A percentile compares a stretch with the other conserved stretches of the same genome.
Evolutionary conservation across 2,888 invertebrate species (phyloP).

Genomic region (Phorcus lineatus): DNA sequence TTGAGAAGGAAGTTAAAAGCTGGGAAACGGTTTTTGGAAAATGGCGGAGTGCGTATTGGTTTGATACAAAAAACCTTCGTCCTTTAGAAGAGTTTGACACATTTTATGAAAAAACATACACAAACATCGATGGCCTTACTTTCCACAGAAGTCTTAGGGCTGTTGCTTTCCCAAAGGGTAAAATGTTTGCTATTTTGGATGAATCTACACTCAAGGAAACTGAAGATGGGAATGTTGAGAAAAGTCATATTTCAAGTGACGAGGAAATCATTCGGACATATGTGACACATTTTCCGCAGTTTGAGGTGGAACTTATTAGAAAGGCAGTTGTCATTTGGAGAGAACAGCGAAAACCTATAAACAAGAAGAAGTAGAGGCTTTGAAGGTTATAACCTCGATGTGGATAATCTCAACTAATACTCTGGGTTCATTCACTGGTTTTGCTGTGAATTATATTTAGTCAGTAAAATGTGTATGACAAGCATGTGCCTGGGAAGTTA

Average conservation of each 20-base stretch:
- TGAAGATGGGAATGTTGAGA: constrained; percentile 28
- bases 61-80: constrained; percentile 9
- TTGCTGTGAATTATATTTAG: too few relatives aligned
- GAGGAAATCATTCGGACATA: background rate
- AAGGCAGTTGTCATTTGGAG: background rate
- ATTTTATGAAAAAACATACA: constrained; percentile 37
- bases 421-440: too few relatives aligned
- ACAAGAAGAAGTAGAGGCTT: too few relatives aligned
- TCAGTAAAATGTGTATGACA: too few relatives aligned
- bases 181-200: constrained; percentile 36
- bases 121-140: constrained; percentile 30
- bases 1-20: background rate
- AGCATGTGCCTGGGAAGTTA: too few relatives aligned
- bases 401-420: too few relatives aligned
- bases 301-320: background rate
- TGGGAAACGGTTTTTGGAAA: constrained; percentile 29
- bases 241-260: background rate
- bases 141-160: constrained; percentile 36
- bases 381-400: too few relatives aligned
- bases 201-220: constrained; percentile 39
- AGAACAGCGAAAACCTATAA: too few relatives aligned
- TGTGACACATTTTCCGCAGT: background rate
- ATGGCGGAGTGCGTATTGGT: constrained; percentile 42
- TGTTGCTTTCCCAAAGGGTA: constrained; percentile 32
- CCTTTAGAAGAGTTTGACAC: constrained; percentile 34